These are phyloP conservation scores for Eurois occulta DNA, from an alignment of 2,888 invertebrate species.

Conservation along the genomic window DNA sequence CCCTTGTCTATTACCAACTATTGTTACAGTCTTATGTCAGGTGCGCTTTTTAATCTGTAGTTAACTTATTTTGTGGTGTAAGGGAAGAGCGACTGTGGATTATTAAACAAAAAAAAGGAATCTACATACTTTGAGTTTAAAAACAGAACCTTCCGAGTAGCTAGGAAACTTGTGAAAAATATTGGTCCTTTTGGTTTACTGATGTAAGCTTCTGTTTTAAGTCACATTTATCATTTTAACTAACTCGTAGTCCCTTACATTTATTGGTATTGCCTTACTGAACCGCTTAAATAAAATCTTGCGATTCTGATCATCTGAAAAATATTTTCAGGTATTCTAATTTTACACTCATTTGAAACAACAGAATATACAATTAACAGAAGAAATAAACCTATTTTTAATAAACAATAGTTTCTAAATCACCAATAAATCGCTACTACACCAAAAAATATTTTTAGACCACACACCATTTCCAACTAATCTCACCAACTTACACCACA, in stretches of 20 bases:
- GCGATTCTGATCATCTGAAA: background rate
- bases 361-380: background rate
- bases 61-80: constrained; percentile 42
- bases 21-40: constrained; percentile 58
- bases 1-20: constrained; percentile 52
- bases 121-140: no score
- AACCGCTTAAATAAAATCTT: background rate
- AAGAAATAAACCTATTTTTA: background rate
- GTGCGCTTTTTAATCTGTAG: constrained; percentile 57
- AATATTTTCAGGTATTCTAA: background rate
- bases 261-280: background rate
- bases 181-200: background rate
- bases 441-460: constrained; percentile 11
- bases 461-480: constrained; percentile 25
- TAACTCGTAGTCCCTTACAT: background rate
- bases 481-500: constrained; percentile 50
- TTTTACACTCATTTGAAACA: background rate
- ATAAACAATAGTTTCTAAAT: background rate
- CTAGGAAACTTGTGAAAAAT: background rate
- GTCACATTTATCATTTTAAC: no score
- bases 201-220: background rate
- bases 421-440: background rate
- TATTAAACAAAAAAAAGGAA: no score
- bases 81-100: constrained; percentile 6
- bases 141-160: no score